Evolutionary conservation across 2,797 vertebrate genomes (phyloP).

Genomic region (Sylvia borin): DNA sequence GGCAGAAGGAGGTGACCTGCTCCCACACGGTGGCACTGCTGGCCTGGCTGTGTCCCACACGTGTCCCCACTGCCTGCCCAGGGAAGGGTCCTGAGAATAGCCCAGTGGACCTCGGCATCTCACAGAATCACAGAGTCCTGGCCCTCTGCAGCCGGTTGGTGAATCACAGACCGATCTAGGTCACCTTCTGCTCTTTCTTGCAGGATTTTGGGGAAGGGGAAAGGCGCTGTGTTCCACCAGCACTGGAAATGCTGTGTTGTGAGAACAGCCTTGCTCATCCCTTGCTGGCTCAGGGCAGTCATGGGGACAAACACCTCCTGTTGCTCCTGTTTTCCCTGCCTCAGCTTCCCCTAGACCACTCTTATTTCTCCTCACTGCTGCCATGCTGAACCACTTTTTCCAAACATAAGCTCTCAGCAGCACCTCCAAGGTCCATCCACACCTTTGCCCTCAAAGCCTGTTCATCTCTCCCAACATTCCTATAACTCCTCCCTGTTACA

Average conservation of each 20-base stretch:
- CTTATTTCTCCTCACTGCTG: neutral
- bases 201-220: neutral
- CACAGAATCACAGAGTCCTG: neutral
- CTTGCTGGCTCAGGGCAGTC: neutral
- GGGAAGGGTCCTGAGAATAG: neutral
- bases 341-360: neutral
- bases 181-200: neutral
- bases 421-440: neutral
- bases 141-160: neutral
- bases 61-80: neutral
- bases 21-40: conserved; percentile 48
- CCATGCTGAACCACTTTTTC: neutral
- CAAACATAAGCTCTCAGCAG: neutral
- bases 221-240: neutral
- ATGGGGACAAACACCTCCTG: neutral
- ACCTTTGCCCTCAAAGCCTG: neutral
- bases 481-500: neutral
- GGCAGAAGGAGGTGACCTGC: neutral
- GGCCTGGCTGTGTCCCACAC: neutral
- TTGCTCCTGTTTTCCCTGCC: neutral
- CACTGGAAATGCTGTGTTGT: fast-evolving
- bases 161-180: neutral
- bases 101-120: neutral
- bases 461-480: neutral
- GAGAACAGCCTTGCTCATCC: neutral